Evolutionary conservation across 2,888 invertebrate genomes (phyloP).

Genomic region (Ormyrus labotus): DNA sequence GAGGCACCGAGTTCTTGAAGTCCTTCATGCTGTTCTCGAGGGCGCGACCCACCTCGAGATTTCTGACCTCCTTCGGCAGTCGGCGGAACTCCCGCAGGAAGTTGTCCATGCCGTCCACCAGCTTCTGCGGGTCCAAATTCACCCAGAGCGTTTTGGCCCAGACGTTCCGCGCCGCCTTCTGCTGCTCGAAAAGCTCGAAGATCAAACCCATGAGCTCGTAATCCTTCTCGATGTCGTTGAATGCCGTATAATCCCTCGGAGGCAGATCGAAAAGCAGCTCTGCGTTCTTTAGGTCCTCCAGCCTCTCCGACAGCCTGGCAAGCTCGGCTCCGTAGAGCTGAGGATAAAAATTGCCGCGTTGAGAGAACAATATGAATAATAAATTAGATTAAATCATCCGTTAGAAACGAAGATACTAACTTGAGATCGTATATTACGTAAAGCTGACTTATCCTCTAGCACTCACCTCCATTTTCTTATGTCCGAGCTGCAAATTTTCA

Average conservation of each 20-base stretch:
- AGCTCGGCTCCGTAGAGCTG: slow-evolving; percentile 75
- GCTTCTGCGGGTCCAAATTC: slow-evolving; percentile 88
- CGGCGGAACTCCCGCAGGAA: slow-evolving; percentile 88
- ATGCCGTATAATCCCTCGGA: slow-evolving; percentile 88
- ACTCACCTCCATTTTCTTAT: slow-evolving; percentile 82
- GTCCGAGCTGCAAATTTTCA: slow-evolving; percentile 85
- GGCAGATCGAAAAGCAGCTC: slow-evolving; percentile 93
- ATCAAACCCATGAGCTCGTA: slow-evolving; percentile 83
- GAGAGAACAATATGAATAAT: too few relatives aligned
- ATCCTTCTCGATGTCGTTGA: slow-evolving; percentile 81
- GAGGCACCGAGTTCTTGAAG: slow-evolving; percentile 90
- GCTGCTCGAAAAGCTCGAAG: slow-evolving; percentile 87
- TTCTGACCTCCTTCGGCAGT: slow-evolving; percentile 81
- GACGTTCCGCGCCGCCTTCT: slow-evolving; percentile 85
- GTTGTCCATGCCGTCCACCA: slow-evolving; percentile 90
- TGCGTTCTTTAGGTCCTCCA: slow-evolving; percentile 82
- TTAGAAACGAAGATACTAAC: too few relatives aligned
- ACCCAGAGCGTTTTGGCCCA: slow-evolving; percentile 94
- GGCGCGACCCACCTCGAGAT: slow-evolving; percentile 80
- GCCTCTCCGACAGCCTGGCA: slow-evolving; percentile 81
- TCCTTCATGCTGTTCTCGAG: slow-evolving; percentile 91
- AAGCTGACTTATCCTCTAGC: too few relatives aligned
- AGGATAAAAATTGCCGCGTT: too few relatives aligned
- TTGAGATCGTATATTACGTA: too few relatives aligned
- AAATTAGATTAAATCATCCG: too few relatives aligned